phyloP scores from a whole-genome alignment of 2,797 vertebrate genomes.

The Trichosurus vulpecula region DNA sequence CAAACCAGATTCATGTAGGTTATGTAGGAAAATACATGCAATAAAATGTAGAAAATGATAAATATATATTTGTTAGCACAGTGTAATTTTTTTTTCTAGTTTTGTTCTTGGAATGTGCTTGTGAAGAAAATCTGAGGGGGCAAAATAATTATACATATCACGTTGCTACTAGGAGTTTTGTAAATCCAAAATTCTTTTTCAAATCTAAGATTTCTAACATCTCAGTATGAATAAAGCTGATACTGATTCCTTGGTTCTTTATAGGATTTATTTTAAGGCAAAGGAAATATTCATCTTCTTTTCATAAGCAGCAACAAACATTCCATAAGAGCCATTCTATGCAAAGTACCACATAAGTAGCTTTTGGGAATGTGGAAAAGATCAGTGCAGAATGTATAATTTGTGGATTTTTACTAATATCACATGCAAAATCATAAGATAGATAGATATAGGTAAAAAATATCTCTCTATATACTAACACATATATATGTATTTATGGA shows the following conservation, averaged over 20 bases:
- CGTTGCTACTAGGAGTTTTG: background rate
- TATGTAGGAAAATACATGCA: background rate
- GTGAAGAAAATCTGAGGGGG: background rate
- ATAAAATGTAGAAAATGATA: background rate
- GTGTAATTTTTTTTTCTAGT: background rate
- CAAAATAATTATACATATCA: background rate
- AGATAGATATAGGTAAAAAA: too few relatives aligned
- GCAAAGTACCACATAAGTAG: background rate
- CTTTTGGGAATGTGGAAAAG: background rate
- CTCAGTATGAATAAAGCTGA: background rate
- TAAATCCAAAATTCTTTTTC: background rate
- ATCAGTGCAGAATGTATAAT: background rate
- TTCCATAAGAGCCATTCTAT: background rate
- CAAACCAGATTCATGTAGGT: background rate
- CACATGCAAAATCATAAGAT: constrained; percentile 24
- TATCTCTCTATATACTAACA: too few relatives aligned
- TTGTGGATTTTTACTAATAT: background rate
- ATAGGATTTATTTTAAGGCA: background rate
- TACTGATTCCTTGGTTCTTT: too few relatives aligned
- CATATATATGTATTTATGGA: background rate
- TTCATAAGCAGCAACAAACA: background rate
- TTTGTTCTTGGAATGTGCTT: background rate
- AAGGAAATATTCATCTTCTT: constrained; percentile 7
- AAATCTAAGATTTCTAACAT: background rate
- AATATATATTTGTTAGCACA: background rate